Percentiles rank a stretch among this genome's conserved stretches.
Evolutionary conservation across 1,140 invertebrate genomes (phyloP).

Genomic region (Mya arenaria): DNA sequence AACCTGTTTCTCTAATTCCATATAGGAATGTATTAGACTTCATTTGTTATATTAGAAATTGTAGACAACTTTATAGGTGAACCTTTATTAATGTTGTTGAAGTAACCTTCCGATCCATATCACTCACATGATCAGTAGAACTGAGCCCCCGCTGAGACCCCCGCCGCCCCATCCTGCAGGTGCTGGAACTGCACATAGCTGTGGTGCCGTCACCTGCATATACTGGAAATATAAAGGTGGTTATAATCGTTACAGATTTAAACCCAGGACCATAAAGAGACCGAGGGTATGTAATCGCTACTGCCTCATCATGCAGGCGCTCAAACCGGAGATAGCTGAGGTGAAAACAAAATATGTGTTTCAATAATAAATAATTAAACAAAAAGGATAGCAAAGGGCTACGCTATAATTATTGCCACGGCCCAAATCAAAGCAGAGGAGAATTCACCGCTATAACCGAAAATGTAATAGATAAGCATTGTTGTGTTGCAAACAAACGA

Average conservation of each 20-base stretch:
- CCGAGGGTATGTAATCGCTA: neutral
- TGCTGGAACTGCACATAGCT: neutral
- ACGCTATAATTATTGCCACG: neutral
- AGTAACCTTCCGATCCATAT: neutral
- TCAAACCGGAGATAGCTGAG: neutral
- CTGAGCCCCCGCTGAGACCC: conserved; percentile 8
- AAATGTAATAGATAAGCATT: too few relatives aligned
- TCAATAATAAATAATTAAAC: neutral
- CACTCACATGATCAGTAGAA: conserved; percentile 25
- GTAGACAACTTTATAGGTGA: neutral
- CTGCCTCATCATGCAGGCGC: neutral
- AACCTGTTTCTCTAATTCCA: neutral
- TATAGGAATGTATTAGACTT: neutral
- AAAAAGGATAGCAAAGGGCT: neutral
- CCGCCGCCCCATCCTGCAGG: neutral
- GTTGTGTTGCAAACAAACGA: too few relatives aligned
- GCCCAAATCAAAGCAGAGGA: too few relatives aligned
- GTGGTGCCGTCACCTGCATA: neutral
- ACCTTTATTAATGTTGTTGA: neutral
- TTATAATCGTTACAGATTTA: neutral
- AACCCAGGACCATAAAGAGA: neutral
- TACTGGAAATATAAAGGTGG: neutral
- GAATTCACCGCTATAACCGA: too few relatives aligned
- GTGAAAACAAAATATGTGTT: neutral
- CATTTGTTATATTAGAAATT: neutral